These are phyloP conservation scores for Myocastor coypus DNA, from an alignment of 2,113 vertebrate species.

Conservation along the genomic window DNA sequence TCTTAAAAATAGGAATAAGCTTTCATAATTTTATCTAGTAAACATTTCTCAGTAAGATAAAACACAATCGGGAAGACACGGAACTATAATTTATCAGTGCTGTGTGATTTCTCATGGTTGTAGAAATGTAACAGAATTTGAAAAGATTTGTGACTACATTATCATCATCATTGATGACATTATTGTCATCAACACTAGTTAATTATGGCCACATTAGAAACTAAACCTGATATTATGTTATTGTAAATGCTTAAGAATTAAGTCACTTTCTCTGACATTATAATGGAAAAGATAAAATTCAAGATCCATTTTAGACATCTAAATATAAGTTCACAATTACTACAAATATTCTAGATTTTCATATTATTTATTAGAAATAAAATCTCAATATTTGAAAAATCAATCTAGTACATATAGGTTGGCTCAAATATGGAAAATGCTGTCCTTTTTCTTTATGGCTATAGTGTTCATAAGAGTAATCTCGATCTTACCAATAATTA, in stretches of 20 bases:
- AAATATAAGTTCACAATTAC: background rate
- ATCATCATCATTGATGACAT: too few species aligned
- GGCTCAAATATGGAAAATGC: background rate
- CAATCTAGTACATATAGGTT: background rate
- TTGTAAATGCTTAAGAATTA: background rate
- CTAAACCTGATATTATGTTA: background rate
- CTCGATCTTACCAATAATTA: constrained; percentile 19
- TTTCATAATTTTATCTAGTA: constrained; percentile 19
- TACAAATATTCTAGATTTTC: background rate
- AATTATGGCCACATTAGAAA: background rate
- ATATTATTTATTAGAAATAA: background rate
- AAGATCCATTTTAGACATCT: background rate
- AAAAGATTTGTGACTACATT: constrained; percentile 1
- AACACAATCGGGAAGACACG: background rate
- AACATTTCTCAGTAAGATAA: background rate
- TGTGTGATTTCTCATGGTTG: background rate
- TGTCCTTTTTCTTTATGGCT: background rate
- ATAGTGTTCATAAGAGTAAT: background rate
- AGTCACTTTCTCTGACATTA: background rate
- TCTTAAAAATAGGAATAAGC: constrained; percentile 51
- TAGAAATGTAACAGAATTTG: constrained; percentile 25
- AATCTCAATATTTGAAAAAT: background rate
- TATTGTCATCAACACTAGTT: background rate
- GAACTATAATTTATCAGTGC: background rate
- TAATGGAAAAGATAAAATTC: background rate